Conservation (phyloP, 2,797 vertebrate genomes). For the Micropoecilia bifurca region DNA sequence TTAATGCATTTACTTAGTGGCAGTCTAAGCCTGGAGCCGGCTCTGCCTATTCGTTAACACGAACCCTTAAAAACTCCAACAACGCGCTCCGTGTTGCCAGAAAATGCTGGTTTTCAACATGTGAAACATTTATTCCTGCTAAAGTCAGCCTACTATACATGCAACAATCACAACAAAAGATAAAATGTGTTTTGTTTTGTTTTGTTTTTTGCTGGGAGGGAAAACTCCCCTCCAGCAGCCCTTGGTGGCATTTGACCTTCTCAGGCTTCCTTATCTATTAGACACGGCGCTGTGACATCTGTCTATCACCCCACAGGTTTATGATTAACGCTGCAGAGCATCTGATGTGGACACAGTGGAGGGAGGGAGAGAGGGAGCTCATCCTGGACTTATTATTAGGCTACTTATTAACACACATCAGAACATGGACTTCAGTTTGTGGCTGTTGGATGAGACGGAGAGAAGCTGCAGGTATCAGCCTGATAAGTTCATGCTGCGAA, state of each 20-base stretch:
- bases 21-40: neutral
- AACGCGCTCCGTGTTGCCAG: neutral
- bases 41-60: neutral
- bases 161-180: neutral
- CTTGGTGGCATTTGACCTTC: slow-evolving; percentile 34
- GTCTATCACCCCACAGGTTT: slow-evolving; percentile 69
- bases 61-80: neutral
- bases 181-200: neutral
- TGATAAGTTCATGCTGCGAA: slow-evolving; percentile 46
- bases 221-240: no score
- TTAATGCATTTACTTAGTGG: neutral
- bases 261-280: slow-evolving; percentile 53
- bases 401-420: slow-evolving; percentile 75
- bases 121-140: neutral
- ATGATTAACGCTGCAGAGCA: slow-evolving; percentile 70
- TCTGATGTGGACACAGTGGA: slow-evolving; percentile 23
- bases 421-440: slow-evolving; percentile 65
- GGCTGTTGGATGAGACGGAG: slow-evolving; percentile 47
- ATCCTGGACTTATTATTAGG: slow-evolving; percentile 58
- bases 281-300: slow-evolving; percentile 60
- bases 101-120: neutral
- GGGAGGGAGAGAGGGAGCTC: slow-evolving; percentile 6
- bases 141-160: neutral
- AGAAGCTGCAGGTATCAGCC: slow-evolving; percentile 37
- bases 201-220: no score